A percentile compares a stretch with the other conserved stretches of the same genome.
These are phyloP conservation scores for Amphipyra tragopoginis DNA, from an alignment of 2,888 invertebrate species.

Conservation along the genomic window DNA sequence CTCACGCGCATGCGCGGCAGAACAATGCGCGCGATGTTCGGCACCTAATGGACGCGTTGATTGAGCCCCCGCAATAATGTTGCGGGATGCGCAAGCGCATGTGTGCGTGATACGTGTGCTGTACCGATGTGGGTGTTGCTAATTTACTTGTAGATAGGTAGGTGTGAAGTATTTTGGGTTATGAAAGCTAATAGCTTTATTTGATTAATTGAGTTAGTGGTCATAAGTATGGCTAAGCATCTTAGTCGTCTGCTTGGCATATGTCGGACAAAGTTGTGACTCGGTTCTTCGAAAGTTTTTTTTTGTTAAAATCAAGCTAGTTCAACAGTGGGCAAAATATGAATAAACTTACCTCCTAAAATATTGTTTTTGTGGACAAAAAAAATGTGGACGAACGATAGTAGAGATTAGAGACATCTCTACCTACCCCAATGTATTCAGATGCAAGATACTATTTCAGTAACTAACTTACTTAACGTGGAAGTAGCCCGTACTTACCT, in stretches of 20 bases:
- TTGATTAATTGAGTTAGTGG: conserved; percentile 2
- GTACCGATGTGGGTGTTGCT: conserved; percentile 12
- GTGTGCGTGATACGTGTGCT: conserved; percentile 42
- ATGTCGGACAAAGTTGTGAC: conserved; percentile 3
- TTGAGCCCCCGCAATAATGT: conserved; percentile 76
- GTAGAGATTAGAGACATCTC: neutral
- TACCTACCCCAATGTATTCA: conserved; percentile 20
- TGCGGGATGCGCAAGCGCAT: conserved; percentile 59
- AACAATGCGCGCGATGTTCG: conserved; percentile 81
- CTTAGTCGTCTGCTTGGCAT: no score
- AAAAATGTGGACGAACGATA: no score
- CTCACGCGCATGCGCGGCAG: conserved; percentile 75
- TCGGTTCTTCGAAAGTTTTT: no score
- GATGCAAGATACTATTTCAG: conserved; percentile 63
- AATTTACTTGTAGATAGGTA: no score
- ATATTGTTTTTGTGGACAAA: no score
- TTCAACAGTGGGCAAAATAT: no score
- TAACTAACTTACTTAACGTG: conserved; percentile 56
- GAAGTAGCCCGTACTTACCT: conserved; percentile 64
- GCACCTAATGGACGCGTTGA: conserved; percentile 81
- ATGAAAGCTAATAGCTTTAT: conserved; percentile 29
- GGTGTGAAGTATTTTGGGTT: conserved; percentile 18
- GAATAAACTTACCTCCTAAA: no score
- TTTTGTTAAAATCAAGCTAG: no score
- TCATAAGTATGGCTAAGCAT: no score